Evolutionary conservation across 2,797 vertebrate genomes (phyloP), one percentile per base, ranked within the genome.

Genomic region (Gallirallus australis): DNA sequence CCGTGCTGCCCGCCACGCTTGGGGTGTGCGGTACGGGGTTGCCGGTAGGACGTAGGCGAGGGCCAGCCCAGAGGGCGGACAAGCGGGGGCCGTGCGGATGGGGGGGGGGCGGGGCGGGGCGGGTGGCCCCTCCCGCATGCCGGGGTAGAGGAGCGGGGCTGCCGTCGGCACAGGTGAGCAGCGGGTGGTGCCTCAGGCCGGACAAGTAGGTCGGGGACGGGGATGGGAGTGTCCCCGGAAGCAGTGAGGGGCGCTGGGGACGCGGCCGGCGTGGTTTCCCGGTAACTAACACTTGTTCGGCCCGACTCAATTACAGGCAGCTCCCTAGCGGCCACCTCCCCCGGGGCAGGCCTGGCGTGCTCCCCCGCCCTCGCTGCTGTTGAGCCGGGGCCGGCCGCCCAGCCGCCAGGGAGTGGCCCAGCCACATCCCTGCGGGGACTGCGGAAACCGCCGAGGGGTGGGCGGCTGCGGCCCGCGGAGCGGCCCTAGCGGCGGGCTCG

Each of bases 81-180:
- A n/a, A 61, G 70, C 30, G 52, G 57, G 28, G 42, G 42, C 42
- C 42, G 42, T 45, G 42, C 18, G 18, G 42, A 45, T 8, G 42
- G 40, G 40, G 13, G 40, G 42, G 39, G n/a, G 30, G 40, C 9
- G 11, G 25, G 42, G 42, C 52, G 15, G 72, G 28, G 15, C 3
- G 54, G 12, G 31, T 72, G 8, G 65, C 27, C 37, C 35, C 42
- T 31, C 80, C 75, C 37, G 42, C 13, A 50, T 31, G 27, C 86
- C 35, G 9, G 33, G 52, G 30, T 16, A 61, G 60, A 28, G 42
- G 47, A 18, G 56, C 39, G 35, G 64, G 53, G 57, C 57, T 57
- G 71, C 23, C 30, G 82, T 52, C 54, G 48, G 89, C 48, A 71
- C 93, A 94, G 82, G 92, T 91, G 75, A 88, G 84, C 68, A 40